Percentiles rank a stretch among this genome's conserved stretches.
These are phyloP conservation scores for Taxidea taxus DNA, from an alignment of 2,113 vertebrate species.

Conservation along the genomic window DNA sequence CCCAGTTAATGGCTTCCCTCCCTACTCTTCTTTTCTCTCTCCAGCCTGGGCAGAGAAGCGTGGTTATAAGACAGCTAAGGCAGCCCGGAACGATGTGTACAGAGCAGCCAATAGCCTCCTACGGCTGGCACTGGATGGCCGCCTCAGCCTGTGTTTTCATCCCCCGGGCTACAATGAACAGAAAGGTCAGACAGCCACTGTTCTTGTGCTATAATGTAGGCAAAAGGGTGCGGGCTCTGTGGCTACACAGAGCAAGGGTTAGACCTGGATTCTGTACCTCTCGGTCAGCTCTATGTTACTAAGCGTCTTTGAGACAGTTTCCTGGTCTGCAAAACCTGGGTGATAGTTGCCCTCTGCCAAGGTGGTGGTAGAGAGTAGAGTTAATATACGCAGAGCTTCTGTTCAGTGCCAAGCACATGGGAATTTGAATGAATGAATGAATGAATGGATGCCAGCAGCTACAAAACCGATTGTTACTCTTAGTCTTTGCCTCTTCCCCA, in stretches of 20 bases:
- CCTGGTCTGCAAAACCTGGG: not conserved
- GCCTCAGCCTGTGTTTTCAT: slow-evolving; percentile 89
- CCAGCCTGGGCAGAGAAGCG: slow-evolving; percentile 93
- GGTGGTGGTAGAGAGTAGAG: not conserved
- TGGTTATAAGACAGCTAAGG: slow-evolving; percentile 92
- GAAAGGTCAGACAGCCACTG: slow-evolving; percentile 82
- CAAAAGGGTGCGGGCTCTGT: not conserved
- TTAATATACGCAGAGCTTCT: not conserved
- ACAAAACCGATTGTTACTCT: not conserved
- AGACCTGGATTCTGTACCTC: not conserved
- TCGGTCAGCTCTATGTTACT: not conserved
- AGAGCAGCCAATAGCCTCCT: slow-evolving; percentile 93
- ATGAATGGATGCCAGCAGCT: not conserved
- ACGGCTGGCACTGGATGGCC: slow-evolving; percentile 89
- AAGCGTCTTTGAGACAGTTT: not conserved
- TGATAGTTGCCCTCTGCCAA: too few species aligned
- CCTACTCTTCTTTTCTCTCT: not conserved
- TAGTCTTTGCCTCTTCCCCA: not conserved
- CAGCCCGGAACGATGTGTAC: slow-evolving; percentile 91
- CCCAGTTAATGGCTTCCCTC: not conserved
- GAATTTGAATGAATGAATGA: not conserved
- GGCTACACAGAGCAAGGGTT: not conserved
- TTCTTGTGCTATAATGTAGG: not conserved
- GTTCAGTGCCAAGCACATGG: not conserved
- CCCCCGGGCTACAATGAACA: slow-evolving; percentile 88